phyloP scores from a whole-genome alignment of 1,140 invertebrate species.

The Ips nitidus region DNA sequence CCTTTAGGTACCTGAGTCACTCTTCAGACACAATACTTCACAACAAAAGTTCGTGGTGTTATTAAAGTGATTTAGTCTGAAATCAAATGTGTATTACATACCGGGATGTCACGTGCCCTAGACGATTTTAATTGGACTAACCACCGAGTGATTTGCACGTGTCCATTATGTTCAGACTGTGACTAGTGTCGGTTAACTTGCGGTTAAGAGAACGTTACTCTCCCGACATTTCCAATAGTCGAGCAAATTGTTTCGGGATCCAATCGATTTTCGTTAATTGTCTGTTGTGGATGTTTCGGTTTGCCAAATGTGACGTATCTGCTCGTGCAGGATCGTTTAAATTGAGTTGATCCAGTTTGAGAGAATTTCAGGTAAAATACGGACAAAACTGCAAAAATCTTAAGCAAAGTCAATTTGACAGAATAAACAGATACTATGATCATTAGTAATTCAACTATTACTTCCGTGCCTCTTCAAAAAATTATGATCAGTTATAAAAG shows the following conservation, averaged over 20 bases:
- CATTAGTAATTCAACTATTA: too few relatives aligned
- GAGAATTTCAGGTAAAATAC: too few relatives aligned
- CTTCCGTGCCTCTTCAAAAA: not conserved
- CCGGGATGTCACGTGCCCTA: not conserved
- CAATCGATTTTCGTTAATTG: not conserved
- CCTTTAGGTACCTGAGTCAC: not conserved
- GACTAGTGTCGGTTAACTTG: constrained; percentile 6
- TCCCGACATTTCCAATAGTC: not conserved
- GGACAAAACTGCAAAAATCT: too few relatives aligned
- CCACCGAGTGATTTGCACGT: constrained; percentile 11
- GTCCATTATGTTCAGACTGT: constrained; percentile 1
- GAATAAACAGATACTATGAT: too few relatives aligned
- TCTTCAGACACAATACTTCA: not conserved
- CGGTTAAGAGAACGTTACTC: not conserved
- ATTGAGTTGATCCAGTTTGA: too few relatives aligned
- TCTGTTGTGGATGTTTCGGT: not conserved
- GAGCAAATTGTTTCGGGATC: not conserved
- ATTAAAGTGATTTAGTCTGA: not conserved
- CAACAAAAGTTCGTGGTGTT: not conserved
- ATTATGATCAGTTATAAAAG: not conserved
- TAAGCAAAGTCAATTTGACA: too few relatives aligned
- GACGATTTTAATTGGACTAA: not conserved
- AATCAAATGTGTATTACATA: too few relatives aligned
- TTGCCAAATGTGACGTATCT: too few relatives aligned
- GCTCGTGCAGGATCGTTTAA: too few relatives aligned